phyloP scores from a whole-genome alignment of 2,888 invertebrate genomes.

The Silvanus unidentatus region DNA sequence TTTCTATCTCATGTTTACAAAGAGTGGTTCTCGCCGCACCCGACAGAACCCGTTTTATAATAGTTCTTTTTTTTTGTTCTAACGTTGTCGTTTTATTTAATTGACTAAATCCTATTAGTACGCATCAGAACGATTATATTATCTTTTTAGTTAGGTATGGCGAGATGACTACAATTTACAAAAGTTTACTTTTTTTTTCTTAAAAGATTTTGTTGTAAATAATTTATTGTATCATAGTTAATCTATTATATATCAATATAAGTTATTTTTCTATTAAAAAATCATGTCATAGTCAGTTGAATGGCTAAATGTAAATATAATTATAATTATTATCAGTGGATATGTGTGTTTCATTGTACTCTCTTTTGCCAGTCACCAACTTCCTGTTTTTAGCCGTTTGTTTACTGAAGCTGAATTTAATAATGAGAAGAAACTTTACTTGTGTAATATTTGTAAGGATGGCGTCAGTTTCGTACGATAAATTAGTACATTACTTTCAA shows the following conservation, averaged over 20 bases:
- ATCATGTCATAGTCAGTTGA: slow-evolving; percentile 43
- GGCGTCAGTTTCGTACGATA: slow-evolving; percentile 23
- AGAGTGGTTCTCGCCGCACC: slow-evolving; percentile 24
- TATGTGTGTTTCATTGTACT: slow-evolving; percentile 12
- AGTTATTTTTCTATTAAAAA: slow-evolving; percentile 48
- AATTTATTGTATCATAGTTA: slow-evolving; percentile 47
- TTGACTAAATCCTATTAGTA: slow-evolving; percentile 17
- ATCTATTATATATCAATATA: slow-evolving; percentile 45
- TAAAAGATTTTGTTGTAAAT: slow-evolving; percentile 41
- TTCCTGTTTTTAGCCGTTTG: slow-evolving; percentile 14
- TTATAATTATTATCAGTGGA: slow-evolving; percentile 41
- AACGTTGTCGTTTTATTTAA: slow-evolving; percentile 18
- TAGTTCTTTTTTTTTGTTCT: slow-evolving; percentile 14
- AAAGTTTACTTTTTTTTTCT: too few relatives aligned
- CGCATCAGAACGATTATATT: slow-evolving; percentile 25
- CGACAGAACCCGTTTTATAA: slow-evolving; percentile 23
- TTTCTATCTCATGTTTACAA: slow-evolving; percentile 28
- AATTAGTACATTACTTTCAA: too few relatives aligned
- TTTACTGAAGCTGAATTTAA: slow-evolving; percentile 23
- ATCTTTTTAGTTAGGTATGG: too few relatives aligned
- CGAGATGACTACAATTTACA: too few relatives aligned
- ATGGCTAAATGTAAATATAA: slow-evolving; percentile 47
- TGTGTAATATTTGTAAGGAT: too few relatives aligned
- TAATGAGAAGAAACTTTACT: too few relatives aligned
- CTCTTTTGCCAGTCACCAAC: slow-evolving; percentile 15